phyloP scores from a whole-genome alignment of 2,113 vertebrate species.

The Maccullochella peelii region DNA sequence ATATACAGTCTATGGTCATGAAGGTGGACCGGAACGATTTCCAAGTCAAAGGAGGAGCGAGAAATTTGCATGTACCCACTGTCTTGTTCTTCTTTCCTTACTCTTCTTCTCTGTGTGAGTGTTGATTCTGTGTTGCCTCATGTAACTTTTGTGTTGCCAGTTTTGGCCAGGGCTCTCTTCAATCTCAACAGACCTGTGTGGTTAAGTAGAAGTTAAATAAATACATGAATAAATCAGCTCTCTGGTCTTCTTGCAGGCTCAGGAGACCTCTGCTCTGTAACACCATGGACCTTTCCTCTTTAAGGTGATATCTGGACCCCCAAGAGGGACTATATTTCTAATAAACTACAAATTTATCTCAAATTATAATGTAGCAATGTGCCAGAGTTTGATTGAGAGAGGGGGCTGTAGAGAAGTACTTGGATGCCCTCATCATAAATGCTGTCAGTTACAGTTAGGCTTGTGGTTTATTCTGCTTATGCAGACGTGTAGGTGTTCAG shows the following conservation, averaged over 20 bases:
- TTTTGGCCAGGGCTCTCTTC: background rate
- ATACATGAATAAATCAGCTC: background rate
- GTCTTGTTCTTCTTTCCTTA: background rate
- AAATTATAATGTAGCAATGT: background rate
- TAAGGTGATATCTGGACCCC: background rate
- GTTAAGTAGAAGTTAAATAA: background rate
- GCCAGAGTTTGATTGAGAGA: background rate
- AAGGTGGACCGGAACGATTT: too few relatives aligned
- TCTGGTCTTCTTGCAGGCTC: background rate
- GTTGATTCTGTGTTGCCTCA: background rate
- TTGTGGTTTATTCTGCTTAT: constrained; percentile 47
- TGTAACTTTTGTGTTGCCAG: background rate
- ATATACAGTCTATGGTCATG: too few relatives aligned
- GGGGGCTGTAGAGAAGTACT: background rate
- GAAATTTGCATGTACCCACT: too few relatives aligned
- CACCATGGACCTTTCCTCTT: background rate
- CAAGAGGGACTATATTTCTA: background rate
- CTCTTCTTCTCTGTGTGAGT: background rate
- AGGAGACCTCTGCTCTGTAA: background rate
- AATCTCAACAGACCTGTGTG: background rate
- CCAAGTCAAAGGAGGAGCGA: too few relatives aligned
- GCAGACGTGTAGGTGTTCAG: constrained; percentile 63
- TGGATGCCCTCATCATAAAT: constrained; percentile 20
- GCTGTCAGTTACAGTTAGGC: constrained; percentile 21
- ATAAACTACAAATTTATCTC: background rate